A percentile compares a stretch with the other conserved stretches of the same genome.
Conservation (phyloP, 2,888 invertebrate species). For the Cheilosia impressa region DNA sequence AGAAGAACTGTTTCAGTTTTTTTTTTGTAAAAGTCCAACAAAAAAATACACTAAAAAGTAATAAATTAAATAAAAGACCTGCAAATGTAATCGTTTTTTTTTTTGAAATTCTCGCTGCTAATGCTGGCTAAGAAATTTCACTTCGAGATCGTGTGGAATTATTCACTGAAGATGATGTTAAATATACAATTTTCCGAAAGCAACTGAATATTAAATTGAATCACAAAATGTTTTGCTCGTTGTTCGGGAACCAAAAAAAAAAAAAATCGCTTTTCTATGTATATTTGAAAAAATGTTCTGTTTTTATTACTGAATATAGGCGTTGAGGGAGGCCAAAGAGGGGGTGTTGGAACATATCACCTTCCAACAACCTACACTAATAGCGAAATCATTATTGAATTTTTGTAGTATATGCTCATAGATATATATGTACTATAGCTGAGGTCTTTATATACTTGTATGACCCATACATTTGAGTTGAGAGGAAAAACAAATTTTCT, state of each 20-base stretch:
- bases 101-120: conserved; percentile 71
- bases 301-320: conserved; percentile 70
- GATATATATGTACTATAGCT: not conserved
- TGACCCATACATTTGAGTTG: conserved; percentile 22
- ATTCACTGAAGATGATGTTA: conserved; percentile 81
- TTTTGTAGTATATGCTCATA: conserved; percentile 39
- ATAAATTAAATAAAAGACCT: conserved; percentile 76
- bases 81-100: conserved; percentile 72
- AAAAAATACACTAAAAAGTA: conserved; percentile 58
- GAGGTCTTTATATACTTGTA: conserved; percentile 45
- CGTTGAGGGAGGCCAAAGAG: conserved; percentile 47
- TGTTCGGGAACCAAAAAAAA: conserved; percentile 53
- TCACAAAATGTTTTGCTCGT: conserved; percentile 70
- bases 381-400: conserved; percentile 64
- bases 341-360: conserved; percentile 73
- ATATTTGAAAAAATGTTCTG: conserved; percentile 52
- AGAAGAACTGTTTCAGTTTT: conserved; percentile 6
- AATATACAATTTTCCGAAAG: conserved; percentile 84
- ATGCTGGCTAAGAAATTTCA: conserved; percentile 70
- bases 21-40: conserved; percentile 49
- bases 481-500: conserved; percentile 48
- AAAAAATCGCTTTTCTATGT: conserved; percentile 57
- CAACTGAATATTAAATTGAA: conserved; percentile 81
- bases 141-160: conserved; percentile 81
- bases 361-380: conserved; percentile 75